phyloP scores from a whole-genome alignment of 2,888 invertebrate genomes.

The Pollenia angustigena region DNA sequence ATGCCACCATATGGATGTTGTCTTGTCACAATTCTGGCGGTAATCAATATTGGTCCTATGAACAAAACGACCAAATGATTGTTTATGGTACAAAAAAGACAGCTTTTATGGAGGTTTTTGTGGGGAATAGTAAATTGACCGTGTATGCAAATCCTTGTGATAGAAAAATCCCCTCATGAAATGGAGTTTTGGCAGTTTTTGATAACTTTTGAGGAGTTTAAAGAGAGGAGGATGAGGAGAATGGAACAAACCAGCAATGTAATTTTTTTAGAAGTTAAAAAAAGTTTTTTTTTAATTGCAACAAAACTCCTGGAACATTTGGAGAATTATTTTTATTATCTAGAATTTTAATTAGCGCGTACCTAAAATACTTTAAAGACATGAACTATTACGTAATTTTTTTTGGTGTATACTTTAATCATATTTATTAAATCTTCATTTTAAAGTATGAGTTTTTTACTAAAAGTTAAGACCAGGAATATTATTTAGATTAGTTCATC shows the following conservation, averaged over 20 bases:
- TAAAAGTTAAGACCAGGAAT: too few species aligned
- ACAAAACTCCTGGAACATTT: too few species aligned
- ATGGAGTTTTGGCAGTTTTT: conserved; percentile 79
- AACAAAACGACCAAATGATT: conserved; percentile 85
- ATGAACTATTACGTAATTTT: too few species aligned
- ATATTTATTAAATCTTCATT: too few species aligned
- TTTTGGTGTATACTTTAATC: too few species aligned
- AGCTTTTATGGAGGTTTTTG: conserved; percentile 88
- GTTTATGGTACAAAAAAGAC: conserved; percentile 71
- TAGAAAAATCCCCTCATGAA: conserved; percentile 78
- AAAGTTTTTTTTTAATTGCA: not conserved
- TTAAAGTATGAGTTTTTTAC: too few species aligned
- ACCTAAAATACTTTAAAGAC: too few species aligned
- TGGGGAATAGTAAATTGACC: conserved; percentile 85
- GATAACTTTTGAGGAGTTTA: conserved; percentile 75
- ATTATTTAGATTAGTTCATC: too few species aligned
- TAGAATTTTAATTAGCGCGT: too few species aligned
- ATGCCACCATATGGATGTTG: conserved; percentile 91
- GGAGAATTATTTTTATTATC: too few species aligned
- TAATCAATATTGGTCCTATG: conserved; percentile 95
- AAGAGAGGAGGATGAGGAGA: not conserved
- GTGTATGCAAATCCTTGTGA: conserved; percentile 89
- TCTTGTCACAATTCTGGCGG: conserved; percentile 95
- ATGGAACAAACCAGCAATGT: too few species aligned
- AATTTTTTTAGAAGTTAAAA: not conserved